Evolutionary conservation across 2,888 invertebrate species (phyloP), one percentile per base, ranked within the genome.

Genomic region (Exocentrus adspersus): DNA sequence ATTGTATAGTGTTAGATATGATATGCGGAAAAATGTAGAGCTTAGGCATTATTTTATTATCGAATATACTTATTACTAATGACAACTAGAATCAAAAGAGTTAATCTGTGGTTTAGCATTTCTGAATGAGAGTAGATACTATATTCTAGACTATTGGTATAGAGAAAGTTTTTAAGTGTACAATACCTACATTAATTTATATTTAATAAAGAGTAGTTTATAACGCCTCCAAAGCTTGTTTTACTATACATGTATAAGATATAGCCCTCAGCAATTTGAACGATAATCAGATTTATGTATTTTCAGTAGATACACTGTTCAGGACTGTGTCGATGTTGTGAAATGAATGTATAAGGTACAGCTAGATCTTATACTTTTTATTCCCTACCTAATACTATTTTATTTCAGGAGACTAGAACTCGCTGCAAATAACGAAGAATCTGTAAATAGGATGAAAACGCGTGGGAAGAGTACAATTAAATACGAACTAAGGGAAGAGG

Each of bases 1-100:
- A 24, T 30, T 51, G 32, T n/a, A 51, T 19, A 32, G n/a, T 48
- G 14, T 48, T 48, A 48, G 37, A 5, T 12, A 37, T 37, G n/a
- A 37, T 37, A 37, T 6, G n/a, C 37, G 14, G 14, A 37, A 37
- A 37, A n/a, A 12, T 9, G 37, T 37, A 37, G 37, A 37, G 37
- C 37, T 3, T 37, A 37, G 37, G n/a, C n/a, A 14, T 37, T 37
- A 37, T 37, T 37, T 37, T 37, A 12, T 37, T 37, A 37, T n/a
- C 37, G 37, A 37, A n/a, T n/a, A 37, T 37, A 37, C 37, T 37
- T 37, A 37, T 12, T 12, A 14, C 14, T 37, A n/a, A 37, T 14
- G 5, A 37, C n/a, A 37, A 37, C 14, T 14, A 37, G 14, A 37
- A 37, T 12, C 14, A 37, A n/a, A n/a, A n/a, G n/a, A n/a, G n/a